These are phyloP conservation scores for Apis florea DNA, from an alignment of 1,140 invertebrate genomes.

Conservation along the genomic window DNA sequence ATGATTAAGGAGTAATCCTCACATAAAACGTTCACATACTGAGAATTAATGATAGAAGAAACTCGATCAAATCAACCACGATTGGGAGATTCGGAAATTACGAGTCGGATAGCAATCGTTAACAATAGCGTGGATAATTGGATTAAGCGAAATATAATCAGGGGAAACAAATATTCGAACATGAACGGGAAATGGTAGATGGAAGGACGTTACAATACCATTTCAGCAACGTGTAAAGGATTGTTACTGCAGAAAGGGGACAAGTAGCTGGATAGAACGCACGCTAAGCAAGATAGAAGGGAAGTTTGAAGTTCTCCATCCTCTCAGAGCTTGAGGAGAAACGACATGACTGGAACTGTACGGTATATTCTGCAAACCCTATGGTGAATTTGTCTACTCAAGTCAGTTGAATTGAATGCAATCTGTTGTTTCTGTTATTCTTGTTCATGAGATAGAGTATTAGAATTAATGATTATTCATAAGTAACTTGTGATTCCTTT, in stretches of 20 bases:
- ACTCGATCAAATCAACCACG: not conserved
- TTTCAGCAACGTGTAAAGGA: constrained; percentile 8
- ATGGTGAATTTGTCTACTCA: constrained; percentile 22
- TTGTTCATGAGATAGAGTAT: not conserved
- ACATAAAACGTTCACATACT: too few species aligned
- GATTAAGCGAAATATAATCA: constrained; percentile 4
- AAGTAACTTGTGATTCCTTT: not conserved
- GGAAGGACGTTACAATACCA: not conserved
- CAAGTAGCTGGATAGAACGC: not conserved
- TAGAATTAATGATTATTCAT: constrained; percentile 7
- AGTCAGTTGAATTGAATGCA: constrained; percentile 15
- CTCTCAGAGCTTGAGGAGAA: not conserved
- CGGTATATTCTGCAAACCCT: constrained; percentile 9
- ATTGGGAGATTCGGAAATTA: not conserved
- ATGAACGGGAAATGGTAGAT: not conserved
- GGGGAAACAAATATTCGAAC: not conserved
- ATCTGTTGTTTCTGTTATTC: constrained; percentile 26
- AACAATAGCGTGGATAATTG: not conserved
- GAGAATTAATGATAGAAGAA: not conserved
- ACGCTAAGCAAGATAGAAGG: not conserved
- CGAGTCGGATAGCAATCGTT: not conserved
- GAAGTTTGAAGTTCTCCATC: constrained; percentile 16
- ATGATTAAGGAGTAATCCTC: not conserved
- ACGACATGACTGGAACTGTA: constrained; percentile 14
- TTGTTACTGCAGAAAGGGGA: not conserved